These are phyloP conservation scores for Pseudochirops cupreus DNA, from an alignment of 2,797 vertebrate genomes.

Conservation along the genomic window DNA sequence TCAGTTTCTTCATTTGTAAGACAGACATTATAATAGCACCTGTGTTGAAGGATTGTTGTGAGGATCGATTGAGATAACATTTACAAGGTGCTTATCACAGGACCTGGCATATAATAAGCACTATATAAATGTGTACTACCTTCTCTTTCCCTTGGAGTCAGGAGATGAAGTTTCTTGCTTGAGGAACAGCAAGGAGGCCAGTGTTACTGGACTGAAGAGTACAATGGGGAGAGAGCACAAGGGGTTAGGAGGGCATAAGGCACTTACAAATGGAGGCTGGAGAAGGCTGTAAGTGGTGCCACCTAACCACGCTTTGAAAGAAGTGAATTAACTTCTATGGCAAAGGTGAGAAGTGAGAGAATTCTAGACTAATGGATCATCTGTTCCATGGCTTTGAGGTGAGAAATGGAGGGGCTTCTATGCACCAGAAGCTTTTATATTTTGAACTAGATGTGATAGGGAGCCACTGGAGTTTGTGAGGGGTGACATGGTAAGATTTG, in stretches of 20 bases:
- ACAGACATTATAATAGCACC: not conserved
- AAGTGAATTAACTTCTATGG: not conserved
- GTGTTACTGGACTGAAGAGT: not conserved
- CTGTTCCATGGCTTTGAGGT: not conserved
- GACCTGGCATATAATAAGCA: not conserved
- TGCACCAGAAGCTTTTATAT: not conserved
- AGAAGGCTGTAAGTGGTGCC: not conserved
- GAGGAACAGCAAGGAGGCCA: not conserved
- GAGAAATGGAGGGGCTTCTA: not conserved
- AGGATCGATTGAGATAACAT: not conserved
- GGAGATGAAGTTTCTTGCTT: not conserved
- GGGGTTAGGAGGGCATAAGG: not conserved
- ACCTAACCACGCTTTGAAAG: not conserved
- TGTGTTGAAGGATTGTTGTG: not conserved
- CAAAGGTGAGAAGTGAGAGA: not conserved
- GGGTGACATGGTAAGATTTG: not conserved
- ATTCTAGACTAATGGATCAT: not conserved
- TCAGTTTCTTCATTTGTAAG: not conserved
- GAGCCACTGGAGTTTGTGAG: not conserved
- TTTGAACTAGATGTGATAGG: not conserved
- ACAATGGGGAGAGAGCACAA: not conserved
- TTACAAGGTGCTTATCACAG: not conserved
- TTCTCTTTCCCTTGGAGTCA: not conserved
- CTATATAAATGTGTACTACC: not conserved
- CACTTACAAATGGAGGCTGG: not conserved